Percentiles rank a stretch among this genome's conserved stretches.
These are phyloP conservation scores for Hyppa rectilinea DNA, from an alignment of 2,888 invertebrate genomes.

Conservation along the genomic window DNA sequence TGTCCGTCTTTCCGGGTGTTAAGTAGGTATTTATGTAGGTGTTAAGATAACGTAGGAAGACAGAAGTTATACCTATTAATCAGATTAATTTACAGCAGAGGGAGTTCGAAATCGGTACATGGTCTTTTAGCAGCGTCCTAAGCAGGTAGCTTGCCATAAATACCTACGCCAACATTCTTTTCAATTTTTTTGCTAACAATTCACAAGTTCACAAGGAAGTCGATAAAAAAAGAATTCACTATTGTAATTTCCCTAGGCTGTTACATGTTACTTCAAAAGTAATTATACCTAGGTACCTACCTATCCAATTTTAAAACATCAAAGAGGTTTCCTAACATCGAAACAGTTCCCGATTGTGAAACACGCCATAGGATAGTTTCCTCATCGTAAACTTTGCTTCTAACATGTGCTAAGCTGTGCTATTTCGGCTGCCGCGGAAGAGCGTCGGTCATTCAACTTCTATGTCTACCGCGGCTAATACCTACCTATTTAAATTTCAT, in stretches of 20 bases:
- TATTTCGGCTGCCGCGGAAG: conserved; percentile 83
- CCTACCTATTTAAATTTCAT: conserved; percentile 71
- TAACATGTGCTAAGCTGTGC: conserved; percentile 66
- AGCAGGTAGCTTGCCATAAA: neutral
- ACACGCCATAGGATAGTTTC: conserved; percentile 40
- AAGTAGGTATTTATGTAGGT: neutral
- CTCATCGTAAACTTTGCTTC: conserved; percentile 63
- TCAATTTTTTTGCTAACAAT: neutral
- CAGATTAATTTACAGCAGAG: neutral
- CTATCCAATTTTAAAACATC: conserved; percentile 40
- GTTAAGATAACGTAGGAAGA: neutral
- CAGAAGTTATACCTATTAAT: neutral
- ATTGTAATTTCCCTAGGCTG: neutral
- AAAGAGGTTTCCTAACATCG: conserved; percentile 43
- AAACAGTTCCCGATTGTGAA: conserved; percentile 46
- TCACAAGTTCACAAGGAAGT: neutral
- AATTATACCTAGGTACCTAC: neutral
- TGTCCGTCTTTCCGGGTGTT: neutral
- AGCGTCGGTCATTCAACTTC: conserved; percentile 77
- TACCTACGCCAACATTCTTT: neutral
- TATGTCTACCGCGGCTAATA: conserved; percentile 68
- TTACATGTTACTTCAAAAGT: conserved; percentile 9
- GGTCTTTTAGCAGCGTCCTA: neutral
- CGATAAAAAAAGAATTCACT: neutral
- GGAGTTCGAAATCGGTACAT: neutral